phyloP scores from a whole-genome alignment of 2,888 invertebrate species.

The Nephrotoma guestfalica region DNA sequence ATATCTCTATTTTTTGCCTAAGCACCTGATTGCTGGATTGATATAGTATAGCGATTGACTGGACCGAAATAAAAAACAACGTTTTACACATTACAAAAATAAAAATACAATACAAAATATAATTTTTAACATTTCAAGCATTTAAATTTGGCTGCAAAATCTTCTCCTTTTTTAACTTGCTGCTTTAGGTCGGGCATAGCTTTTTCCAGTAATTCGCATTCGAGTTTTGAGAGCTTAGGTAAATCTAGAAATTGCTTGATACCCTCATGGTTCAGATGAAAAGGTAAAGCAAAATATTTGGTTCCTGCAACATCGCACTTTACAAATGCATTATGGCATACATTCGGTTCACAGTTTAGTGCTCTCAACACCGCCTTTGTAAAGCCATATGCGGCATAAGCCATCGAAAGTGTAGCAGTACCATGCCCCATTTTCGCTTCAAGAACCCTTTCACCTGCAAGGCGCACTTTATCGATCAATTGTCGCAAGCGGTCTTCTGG shows the following conservation, averaged over 20 bases:
- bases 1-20: too few relatives aligned
- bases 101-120: background rate
- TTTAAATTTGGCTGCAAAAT: background rate
- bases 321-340: background rate
- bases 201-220: background rate
- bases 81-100: background rate
- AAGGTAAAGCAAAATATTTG: background rate
- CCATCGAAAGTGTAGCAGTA: background rate
- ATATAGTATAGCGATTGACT: too few relatives aligned
- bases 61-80: background rate
- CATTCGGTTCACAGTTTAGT: background rate
- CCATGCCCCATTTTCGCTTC: background rate
- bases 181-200: background rate
- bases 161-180: background rate
- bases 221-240: background rate
- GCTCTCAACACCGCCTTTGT: background rate
- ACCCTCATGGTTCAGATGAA: background rate
- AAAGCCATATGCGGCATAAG: background rate
- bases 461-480: background rate
- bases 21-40: too few relatives aligned
- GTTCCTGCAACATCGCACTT: background rate
- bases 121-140: background rate
- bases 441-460: background rate
- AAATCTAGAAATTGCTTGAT: background rate
- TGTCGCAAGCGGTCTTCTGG: background rate